Conservation (phyloP, 2,888 invertebrate species). For the Blastobasis lacticolella region DNA sequence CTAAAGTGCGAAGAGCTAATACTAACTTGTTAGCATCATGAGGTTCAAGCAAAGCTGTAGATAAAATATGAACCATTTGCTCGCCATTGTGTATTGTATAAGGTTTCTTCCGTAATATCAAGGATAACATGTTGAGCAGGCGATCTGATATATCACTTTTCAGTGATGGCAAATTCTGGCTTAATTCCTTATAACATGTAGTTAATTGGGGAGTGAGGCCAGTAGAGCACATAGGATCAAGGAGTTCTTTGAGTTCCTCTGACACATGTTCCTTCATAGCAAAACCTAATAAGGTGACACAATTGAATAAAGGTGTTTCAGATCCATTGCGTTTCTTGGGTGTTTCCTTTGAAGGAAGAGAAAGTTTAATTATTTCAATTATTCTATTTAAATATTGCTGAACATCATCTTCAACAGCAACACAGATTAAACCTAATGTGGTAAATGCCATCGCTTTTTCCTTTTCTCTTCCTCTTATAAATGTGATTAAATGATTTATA, state of each 20-base stretch:
- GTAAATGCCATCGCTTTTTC: slow-evolving; percentile 92
- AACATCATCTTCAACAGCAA: slow-evolving; percentile 89
- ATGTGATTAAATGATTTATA: slow-evolving; percentile 84
- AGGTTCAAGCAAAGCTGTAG: slow-evolving; percentile 64
- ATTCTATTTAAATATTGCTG: slow-evolving; percentile 85
- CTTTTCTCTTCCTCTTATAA: slow-evolving; percentile 86
- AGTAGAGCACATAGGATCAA: slow-evolving; percentile 94
- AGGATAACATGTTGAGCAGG: slow-evolving; percentile 90
- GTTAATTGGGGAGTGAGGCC: slow-evolving; percentile 93
- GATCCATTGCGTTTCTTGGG: slow-evolving; percentile 82
- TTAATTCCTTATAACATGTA: slow-evolving; percentile 92
- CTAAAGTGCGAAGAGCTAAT: slow-evolving; percentile 92
- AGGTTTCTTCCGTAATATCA: slow-evolving; percentile 91
- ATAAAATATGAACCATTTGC: slow-evolving; percentile 53
- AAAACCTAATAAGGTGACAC: slow-evolving; percentile 93
- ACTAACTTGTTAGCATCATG: slow-evolving; percentile 90
- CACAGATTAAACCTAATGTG: slow-evolving; percentile 92
- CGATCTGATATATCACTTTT: slow-evolving; percentile 95
- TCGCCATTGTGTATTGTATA: slow-evolving; percentile 76
- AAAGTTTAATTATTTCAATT: slow-evolving; percentile 85
- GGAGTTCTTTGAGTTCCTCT: slow-evolving; percentile 84
- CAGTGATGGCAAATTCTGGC: slow-evolving; percentile 89
- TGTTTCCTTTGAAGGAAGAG: slow-evolving; percentile 84
- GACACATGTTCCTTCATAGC: slow-evolving; percentile 88
- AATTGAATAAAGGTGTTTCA: slow-evolving; percentile 93